phyloP scores from a whole-genome alignment of 2,797 vertebrate species.

The Rousettus madagascariensis region DNA sequence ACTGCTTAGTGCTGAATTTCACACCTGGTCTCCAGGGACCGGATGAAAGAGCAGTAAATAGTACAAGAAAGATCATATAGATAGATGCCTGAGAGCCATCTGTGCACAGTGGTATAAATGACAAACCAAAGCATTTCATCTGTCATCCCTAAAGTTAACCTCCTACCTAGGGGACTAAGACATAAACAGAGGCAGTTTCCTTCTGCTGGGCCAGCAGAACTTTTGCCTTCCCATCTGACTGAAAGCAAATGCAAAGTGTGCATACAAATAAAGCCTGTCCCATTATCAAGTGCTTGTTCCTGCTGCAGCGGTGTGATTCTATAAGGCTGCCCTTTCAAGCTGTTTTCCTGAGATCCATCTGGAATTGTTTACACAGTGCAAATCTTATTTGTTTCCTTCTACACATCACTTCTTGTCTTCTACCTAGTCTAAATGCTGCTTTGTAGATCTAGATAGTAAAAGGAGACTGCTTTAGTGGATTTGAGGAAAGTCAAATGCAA shows the following conservation, averaged over 20 bases:
- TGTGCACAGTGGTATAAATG: slow-evolving; percentile 51
- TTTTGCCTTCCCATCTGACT: not conserved
- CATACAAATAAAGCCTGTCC: slow-evolving; percentile 11
- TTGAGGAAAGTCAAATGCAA: not conserved
- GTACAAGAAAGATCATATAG: slow-evolving; percentile 37
- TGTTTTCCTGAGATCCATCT: slow-evolving; percentile 54
- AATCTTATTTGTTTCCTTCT: slow-evolving; percentile 47
- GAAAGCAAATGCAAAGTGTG: slow-evolving; percentile 24
- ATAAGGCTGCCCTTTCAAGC: slow-evolving; percentile 43
- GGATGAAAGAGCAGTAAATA: slow-evolving; percentile 37
- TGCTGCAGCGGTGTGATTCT: not conserved
- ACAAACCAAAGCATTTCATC: slow-evolving; percentile 64
- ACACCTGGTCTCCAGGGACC: slow-evolving; percentile 50
- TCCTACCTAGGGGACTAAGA: slow-evolving; percentile 38
- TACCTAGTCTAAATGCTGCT: not conserved
- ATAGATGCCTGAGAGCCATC: slow-evolving; percentile 59
- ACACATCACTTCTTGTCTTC: not conserved
- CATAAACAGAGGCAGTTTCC: slow-evolving; percentile 23
- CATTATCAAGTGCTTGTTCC: not conserved
- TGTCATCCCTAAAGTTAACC: slow-evolving; percentile 51
- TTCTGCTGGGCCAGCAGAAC: slow-evolving; percentile 28
- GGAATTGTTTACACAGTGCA: slow-evolving; percentile 49
- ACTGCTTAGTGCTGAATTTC: slow-evolving; percentile 58
- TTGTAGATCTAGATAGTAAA: slow-evolving; percentile 30
- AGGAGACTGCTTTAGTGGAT: not conserved